Percentiles rank a stretch among this genome's conserved stretches.
phyloP scores from a whole-genome alignment of 2,113 vertebrate genomes.

The Hyperopisus bebe region DNA sequence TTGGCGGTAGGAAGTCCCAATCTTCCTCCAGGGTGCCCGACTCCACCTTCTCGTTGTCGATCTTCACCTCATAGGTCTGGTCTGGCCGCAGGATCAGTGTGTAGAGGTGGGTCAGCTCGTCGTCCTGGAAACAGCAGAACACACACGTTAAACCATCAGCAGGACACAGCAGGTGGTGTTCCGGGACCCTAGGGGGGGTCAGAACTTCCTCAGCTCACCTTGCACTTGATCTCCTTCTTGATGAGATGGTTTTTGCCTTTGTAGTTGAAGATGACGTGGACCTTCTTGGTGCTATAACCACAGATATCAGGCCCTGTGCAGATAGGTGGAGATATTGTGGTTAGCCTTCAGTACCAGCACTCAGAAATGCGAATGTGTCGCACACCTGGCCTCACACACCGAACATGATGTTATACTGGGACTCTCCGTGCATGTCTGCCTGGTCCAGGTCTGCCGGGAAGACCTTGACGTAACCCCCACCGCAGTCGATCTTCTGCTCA shows the following conservation, averaged over 20 bases:
- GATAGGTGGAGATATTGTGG: no score
- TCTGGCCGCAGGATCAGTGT: constrained; percentile 73
- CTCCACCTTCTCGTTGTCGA: constrained; percentile 66
- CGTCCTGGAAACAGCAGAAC: constrained; percentile 51
- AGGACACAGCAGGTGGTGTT: not conserved
- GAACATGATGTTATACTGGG: constrained; percentile 78
- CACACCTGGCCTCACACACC: constrained; percentile 54
- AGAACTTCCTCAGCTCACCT: constrained; percentile 51
- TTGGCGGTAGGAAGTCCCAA: constrained; percentile 68
- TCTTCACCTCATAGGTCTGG: constrained; percentile 72
- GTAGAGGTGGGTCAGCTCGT: constrained; percentile 74
- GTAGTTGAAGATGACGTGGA: constrained; percentile 83
- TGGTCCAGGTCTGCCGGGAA: constrained; percentile 72
- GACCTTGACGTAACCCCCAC: constrained; percentile 78
- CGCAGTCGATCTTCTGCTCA: constrained; percentile 81
- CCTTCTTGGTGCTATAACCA: constrained; percentile 80
- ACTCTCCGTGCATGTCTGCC: constrained; percentile 64
- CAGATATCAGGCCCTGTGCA: constrained; percentile 81
- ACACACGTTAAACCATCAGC: no score
- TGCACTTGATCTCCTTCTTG: constrained; percentile 79
- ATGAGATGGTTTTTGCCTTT: constrained; percentile 77
- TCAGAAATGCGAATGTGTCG: not conserved
- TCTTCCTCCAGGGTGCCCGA: constrained; percentile 71
- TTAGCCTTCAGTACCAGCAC: not conserved
- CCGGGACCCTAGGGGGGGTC: not conserved